A percentile compares a stretch with the other conserved stretches of the same genome.
Conservation (phyloP, 2,113 vertebrate genomes). For the Aplodontia rufa region DNA sequence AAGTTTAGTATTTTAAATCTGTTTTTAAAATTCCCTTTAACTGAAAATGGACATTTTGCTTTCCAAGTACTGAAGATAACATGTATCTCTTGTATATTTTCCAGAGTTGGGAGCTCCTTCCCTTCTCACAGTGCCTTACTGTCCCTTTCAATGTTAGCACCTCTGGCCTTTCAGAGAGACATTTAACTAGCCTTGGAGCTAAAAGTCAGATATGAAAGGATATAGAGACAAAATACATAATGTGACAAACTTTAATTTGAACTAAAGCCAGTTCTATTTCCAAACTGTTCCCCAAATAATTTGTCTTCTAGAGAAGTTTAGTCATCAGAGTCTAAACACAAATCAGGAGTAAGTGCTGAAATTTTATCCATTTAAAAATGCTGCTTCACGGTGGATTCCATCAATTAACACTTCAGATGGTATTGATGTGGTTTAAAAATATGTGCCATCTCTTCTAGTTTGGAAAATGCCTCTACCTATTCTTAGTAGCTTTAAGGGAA, state of each 20-base stretch:
- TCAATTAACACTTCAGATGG: constrained; percentile 45
- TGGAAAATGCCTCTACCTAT: neutral
- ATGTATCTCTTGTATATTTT: neutral
- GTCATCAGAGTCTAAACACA: constrained; percentile 64
- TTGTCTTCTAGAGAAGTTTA: constrained; percentile 62
- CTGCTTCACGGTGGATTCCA: constrained; percentile 19
- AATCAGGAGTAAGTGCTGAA: constrained; percentile 59
- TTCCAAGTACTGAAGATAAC: neutral
- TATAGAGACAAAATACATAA: neutral
- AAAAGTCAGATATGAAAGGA: neutral
- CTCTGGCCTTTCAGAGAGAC: neutral
- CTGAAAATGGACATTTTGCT: constrained; percentile 2
- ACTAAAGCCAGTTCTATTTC: constrained; percentile 61
- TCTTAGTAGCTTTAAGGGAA: constrained; percentile 20
- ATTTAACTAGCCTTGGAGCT: neutral
- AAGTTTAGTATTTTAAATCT: constrained; percentile 38
- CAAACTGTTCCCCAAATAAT: constrained; percentile 63
- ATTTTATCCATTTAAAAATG: constrained; percentile 52
- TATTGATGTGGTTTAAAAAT: constrained; percentile 4
- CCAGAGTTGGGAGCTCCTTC: neutral
- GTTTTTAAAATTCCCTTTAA: neutral
- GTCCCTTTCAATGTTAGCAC: neutral
- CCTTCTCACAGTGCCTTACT: neutral
- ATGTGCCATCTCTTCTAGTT: neutral
- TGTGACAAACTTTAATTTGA: constrained; percentile 65